Base-by-base conservation (phyloP, 1,140 invertebrate species). In the Aradophagus sp. region DNA sequence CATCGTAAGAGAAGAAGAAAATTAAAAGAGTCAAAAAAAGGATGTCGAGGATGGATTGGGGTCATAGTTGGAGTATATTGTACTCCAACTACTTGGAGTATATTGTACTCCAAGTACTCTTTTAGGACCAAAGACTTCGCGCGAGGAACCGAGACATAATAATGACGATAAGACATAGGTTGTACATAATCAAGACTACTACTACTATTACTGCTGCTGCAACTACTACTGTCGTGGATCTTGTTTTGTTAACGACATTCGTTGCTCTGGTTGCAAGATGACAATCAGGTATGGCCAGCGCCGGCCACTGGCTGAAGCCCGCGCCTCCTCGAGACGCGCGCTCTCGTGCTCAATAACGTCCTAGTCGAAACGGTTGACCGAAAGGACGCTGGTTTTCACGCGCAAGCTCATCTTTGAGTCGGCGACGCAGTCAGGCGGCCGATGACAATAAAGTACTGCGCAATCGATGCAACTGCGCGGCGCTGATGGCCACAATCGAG, bases 261-360 rank as follows among this genome's bases (percentile, higher is more conserved):
- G 36, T 68, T 66, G 48, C 44, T 69, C 55, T 69, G 65, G 61
- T 74, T 74, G 66, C 72, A 62, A 68, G 39, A 70, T 62, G 72
- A 74, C 72, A 74, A 74, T 74, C 72, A 70, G 72, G 56, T 70
- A 67, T 74, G 66, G 66, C 48, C 66, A 67, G 66, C 72, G 66
- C 72, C 63, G 48, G 48, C 63, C 48, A 66, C 61, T 70, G 56
- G 66, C 66, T 63, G 44, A 53, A 48, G 59, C 59, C 66, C 52
- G 13, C 35, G 35, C 27, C 23, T 58, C 20, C 31, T 52, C 32
- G 16, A 62, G 14, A 58, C 32, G 58, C 48, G 8, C 44, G 42
- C 55, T 29, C 17, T 16, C 8, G 38, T 48, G 52, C 63, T 66
- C 29, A 66, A 50, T 52, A 29, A 27, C 13, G 32, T 50, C 34